Evolutionary conservation across 1,140 invertebrate species (phyloP).

Genomic region (Bombyx mori): DNA sequence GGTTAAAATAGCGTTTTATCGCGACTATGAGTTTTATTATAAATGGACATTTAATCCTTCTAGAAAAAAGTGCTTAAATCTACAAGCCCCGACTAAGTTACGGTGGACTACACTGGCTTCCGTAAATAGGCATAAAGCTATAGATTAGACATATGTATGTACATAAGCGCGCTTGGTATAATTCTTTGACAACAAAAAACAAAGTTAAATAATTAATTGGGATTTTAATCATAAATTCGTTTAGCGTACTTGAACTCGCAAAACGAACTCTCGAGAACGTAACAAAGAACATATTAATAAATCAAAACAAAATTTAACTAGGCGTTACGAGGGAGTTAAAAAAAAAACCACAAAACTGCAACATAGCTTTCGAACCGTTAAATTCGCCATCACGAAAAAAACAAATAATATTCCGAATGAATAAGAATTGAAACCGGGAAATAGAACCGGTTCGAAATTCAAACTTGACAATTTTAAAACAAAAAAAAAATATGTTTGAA

Average conservation of each 20-base stretch:
- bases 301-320: conserved; percentile 66
- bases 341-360: conserved; percentile 61
- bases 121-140: background rate
- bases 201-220: conserved; percentile 1
- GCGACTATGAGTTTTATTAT: too few species aligned
- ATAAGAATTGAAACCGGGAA: conserved; percentile 41
- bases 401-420: conserved; percentile 39
- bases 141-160: background rate
- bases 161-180: background rate
- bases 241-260: conserved; percentile 2
- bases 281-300: conserved; percentile 50
- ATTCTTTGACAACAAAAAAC: conserved; percentile 4
- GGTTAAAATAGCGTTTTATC: too few species aligned
- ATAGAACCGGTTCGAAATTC: conserved; percentile 58
- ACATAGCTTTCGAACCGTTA: conserved; percentile 56
- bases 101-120: too few species aligned
- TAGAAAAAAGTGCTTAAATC: too few species aligned
- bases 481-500: conserved; percentile 53
- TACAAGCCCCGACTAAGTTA: too few species aligned
- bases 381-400: conserved; percentile 52
- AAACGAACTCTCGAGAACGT: conserved; percentile 24
- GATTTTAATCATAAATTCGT: background rate
- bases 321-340: conserved; percentile 10
- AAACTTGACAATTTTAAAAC: conserved; percentile 51
- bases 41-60: too few species aligned